Base-by-base conservation (phyloP, 2,888 invertebrate species). In the Lagria hirta region DNA sequence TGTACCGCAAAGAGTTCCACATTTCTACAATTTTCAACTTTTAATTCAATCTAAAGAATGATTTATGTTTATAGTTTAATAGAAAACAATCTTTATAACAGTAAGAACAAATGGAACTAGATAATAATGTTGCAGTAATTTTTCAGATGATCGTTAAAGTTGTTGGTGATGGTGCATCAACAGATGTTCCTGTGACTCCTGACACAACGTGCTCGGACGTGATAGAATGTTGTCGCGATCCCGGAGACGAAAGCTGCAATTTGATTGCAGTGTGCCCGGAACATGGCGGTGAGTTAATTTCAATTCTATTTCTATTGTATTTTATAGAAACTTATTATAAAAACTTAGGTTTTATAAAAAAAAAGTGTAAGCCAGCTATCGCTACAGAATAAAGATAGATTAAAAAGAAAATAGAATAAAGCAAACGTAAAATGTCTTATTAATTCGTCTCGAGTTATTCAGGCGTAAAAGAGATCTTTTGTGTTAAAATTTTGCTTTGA, bases 121-220 rank as follows among this genome's bases (percentile, higher is more conserved):
- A n/a, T n/a, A n/a, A n/a, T n/a, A n/a, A n/a, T n/a, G 6, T 24
- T 28, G 3, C 8, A 28, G 6, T 33, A 30, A 54, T 36, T 14
- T 71, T 69, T 0, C 74, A 83, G 82, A 80, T 82, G 79, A 82
- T 83, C 69, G 79, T 82, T 66, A 76, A 80, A 54, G 81, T 82
- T 70, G 79, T 80, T 73, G 80, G 78, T 70, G 72, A 71, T 55
- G 78, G 77, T 63, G 61, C 62, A 15, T 61, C 74, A 48, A 78
- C 79, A 12, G 77, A 76, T 62, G 82, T 83, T 57, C 82, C 82
- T 13, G 79, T 82, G 47, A 82, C 81, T 12, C 82, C 82, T 40
- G 77, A 78, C 65, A 82, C 81, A 47, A 82, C 79, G 40, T 78
- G 78, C 54, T 76, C 76, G 13, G 82, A 82, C 62, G 78, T 82